A percentile compares a stretch with the other conserved stretches of the same genome.
phyloP scores from a whole-genome alignment of 2,113 vertebrate genomes.

The Catharus minimus region DNA sequence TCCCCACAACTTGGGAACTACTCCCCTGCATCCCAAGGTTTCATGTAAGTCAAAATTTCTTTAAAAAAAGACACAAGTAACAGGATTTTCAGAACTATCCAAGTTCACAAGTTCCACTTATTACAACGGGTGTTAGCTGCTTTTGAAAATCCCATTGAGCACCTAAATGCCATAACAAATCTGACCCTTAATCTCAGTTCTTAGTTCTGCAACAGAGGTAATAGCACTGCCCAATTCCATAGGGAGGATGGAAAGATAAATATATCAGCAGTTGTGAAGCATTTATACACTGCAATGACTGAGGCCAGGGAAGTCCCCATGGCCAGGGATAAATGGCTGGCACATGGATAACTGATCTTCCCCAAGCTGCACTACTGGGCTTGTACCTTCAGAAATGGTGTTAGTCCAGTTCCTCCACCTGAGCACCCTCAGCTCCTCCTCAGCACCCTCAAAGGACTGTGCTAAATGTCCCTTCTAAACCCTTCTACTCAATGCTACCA shows the following conservation, averaged over 20 bases:
- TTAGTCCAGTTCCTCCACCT: background rate
- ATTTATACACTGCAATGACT: background rate
- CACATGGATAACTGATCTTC: background rate
- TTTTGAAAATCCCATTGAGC: constrained; percentile 45
- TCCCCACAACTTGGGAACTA: background rate
- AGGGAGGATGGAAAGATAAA: constrained; percentile 9
- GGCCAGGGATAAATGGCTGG: background rate
- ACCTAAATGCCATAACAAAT: constrained; percentile 44
- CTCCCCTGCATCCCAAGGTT: background rate
- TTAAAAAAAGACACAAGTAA: background rate
- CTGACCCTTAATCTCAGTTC: constrained; percentile 42
- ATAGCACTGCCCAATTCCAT: background rate
- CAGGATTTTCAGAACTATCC: background rate
- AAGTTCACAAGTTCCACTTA: background rate
- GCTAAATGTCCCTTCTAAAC: background rate
- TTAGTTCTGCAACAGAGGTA: constrained; percentile 42
- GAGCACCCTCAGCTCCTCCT: background rate
- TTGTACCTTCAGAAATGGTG: background rate
- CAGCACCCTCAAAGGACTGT: background rate
- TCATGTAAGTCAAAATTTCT: background rate
- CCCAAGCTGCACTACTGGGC: background rate
- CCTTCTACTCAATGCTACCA: background rate
- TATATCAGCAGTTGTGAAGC: background rate
- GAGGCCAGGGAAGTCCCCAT: background rate
- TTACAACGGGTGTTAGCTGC: background rate